Evolutionary conservation across 2,888 invertebrate genomes (phyloP), one percentile per base, ranked within the genome.

Genomic region (Acleris literana): DNA sequence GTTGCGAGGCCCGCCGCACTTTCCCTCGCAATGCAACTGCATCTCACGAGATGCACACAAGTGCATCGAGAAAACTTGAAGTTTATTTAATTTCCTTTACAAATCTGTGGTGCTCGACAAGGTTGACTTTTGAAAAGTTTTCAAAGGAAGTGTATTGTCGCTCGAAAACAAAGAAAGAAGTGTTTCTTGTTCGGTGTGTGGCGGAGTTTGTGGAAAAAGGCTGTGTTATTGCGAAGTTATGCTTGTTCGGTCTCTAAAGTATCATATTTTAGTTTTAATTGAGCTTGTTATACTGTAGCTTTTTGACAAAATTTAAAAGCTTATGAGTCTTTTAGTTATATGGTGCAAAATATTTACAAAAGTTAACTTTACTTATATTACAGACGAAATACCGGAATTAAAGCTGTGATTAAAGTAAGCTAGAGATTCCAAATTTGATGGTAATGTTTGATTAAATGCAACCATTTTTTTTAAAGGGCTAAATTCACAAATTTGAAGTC

Each of bases 61-160:
- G 11, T 54, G 33, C 51, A 20, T 17, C 33, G 29, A 18, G 43
- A 46, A 46, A 46, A 46, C 49, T 49, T 53, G 18, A 54, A 61
- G 46, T 59, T 43, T 61, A 44, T 65, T 51, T 44, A 56, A 56
- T 61, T 61, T 60, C 58, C 52, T 46, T 17, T 29, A 56, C 65
- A 65, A 65, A 60, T 49, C 49, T 18, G 49, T 20, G 49, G 46
- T 46, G 17, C 46, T 46, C 46, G 46, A 46, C 46, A 46, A 64
- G 58, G 51, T 63, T 29, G 48, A 46, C 57, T 57, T 57, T 57
- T 57, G 57, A 25, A 16, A 44, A 44, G 44, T 57, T 56, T 20
- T 60, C 33, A 20, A 52, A 44, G 64, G 65, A 65, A 65, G 65
- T 46, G 55, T 49, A 44, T 55, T 63, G 62, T 55, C 55, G 49